These are phyloP conservation scores for Ormyrus nitidulus DNA, from an alignment of 2,888 invertebrate genomes.

Conservation along the genomic window DNA sequence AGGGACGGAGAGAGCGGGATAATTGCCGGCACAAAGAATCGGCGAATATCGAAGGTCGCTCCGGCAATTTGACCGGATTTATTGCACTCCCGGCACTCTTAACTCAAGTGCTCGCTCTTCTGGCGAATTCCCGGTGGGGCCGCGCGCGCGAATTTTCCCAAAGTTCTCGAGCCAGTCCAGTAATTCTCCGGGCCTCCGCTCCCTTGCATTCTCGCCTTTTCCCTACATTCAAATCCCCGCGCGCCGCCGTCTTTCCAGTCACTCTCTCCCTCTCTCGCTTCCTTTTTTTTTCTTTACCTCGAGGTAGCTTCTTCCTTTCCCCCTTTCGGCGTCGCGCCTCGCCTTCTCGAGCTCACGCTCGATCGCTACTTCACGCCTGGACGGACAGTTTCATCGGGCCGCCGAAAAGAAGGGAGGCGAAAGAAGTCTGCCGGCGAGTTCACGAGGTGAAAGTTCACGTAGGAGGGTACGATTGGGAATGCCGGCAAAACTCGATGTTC, in stretches of 20 bases:
- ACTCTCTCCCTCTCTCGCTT: neutral
- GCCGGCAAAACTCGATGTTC: slow-evolving; percentile 16
- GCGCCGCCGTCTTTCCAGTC: neutral
- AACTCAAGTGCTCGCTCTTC: slow-evolving; percentile 61
- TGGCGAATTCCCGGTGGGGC: slow-evolving; percentile 45
- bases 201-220: neutral
- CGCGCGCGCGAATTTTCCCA: slow-evolving; percentile 60
- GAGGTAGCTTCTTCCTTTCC: neutral
- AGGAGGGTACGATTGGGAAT: slow-evolving; percentile 38
- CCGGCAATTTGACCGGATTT: slow-evolving; percentile 68
- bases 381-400: slow-evolving; percentile 53
- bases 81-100: slow-evolving; percentile 64
- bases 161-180: slow-evolving; percentile 45
- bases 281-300: slow-evolving; percentile 11
- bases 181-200: slow-evolving; percentile 47
- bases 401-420: slow-evolving; percentile 20
- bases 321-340: neutral
- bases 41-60: slow-evolving; percentile 64
- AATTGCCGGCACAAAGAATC: slow-evolving; percentile 38
- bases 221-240: slow-evolving; percentile 30
- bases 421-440: slow-evolving; percentile 13
- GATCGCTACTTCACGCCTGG: slow-evolving; percentile 61
- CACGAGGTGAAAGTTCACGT: slow-evolving; percentile 2
- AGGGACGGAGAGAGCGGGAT: slow-evolving; percentile 8
- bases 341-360: slow-evolving; percentile 48